phyloP scores from a whole-genome alignment of 2,888 invertebrate species.

The Chydorus sphaericus region DNA sequence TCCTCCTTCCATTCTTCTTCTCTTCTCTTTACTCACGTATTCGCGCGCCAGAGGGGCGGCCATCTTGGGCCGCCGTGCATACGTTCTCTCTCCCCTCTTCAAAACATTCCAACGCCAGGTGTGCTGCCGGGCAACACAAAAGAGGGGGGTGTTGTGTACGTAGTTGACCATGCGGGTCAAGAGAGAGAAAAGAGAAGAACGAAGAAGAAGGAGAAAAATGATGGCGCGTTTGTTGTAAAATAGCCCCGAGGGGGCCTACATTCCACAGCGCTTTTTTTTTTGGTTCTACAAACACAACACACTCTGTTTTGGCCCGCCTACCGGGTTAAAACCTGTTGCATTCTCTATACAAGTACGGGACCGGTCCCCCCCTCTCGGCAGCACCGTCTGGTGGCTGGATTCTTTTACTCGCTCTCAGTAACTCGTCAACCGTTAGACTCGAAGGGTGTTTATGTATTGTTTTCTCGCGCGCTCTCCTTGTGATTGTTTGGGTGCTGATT shows the following conservation, averaged over 20 bases:
- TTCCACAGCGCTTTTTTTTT: not conserved
- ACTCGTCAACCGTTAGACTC: slow-evolving; percentile 7
- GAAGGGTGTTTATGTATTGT: not conserved
- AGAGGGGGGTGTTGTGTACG: not conserved
- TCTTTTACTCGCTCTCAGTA: not conserved
- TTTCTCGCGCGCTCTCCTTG: not conserved
- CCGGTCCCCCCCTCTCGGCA: not conserved
- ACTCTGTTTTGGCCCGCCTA: not conserved
- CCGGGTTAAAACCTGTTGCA: not conserved
- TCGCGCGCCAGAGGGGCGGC: no score
- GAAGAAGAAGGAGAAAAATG: no score
- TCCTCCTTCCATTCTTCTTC: not conserved
- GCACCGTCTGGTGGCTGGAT: not conserved
- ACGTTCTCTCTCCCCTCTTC: not conserved
- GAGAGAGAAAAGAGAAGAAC: no score
- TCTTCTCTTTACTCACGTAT: not conserved
- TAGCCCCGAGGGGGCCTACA: slow-evolving; percentile 2
- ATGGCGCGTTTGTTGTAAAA: not conserved
- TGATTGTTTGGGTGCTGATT: not conserved
- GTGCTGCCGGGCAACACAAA: not conserved
- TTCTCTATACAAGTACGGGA: not conserved
- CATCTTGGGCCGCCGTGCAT: not conserved
- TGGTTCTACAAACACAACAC: not conserved
- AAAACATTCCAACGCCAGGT: slow-evolving; percentile 4
- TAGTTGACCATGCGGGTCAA: slow-evolving; percentile 5